Percentiles rank a stretch among this genome's conserved stretches.
Evolutionary conservation across 2,888 invertebrate species (phyloP).

Genomic region (Phragmatobia fuliginosa): DNA sequence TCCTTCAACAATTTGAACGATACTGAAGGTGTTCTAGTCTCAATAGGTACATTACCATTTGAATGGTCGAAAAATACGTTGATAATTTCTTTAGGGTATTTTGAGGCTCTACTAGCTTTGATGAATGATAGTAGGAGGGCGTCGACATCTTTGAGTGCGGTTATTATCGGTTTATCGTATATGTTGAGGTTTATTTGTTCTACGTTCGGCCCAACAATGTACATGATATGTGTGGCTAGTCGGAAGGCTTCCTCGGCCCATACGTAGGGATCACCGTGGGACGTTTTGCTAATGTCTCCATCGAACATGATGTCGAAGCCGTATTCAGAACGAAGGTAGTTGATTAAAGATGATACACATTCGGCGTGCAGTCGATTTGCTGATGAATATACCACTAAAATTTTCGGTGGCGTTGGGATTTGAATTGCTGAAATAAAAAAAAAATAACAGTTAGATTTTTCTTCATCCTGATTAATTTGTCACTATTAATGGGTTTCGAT

Average conservation of each 20-base stretch:
- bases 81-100: conserved; percentile 66
- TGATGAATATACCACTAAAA: conserved; percentile 75
- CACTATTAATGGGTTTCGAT: too few relatives aligned
- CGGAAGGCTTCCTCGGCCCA: conserved; percentile 77
- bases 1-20: conserved; percentile 72
- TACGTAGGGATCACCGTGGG: conserved; percentile 73
- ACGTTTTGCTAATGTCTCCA: conserved; percentile 69
- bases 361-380: conserved; percentile 75
- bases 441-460: background rate
- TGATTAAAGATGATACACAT: conserved; percentile 74
- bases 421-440: conserved; percentile 58
- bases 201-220: conserved; percentile 71
- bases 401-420: conserved; percentile 75
- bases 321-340: conserved; percentile 73
- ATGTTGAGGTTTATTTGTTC: conserved; percentile 71
- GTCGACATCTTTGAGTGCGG: conserved; percentile 71
- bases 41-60: conserved; percentile 68
- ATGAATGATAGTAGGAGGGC: conserved; percentile 65
- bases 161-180: conserved; percentile 77
- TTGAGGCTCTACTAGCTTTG: conserved; percentile 55
- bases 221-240: conserved; percentile 70
- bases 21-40: conserved; percentile 66
- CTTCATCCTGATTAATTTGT: too few relatives aligned
- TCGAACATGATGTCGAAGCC: conserved; percentile 77
- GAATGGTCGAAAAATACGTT: conserved; percentile 80